These are phyloP conservation scores for Onychostoma macrolepis DNA, from an alignment of 2,113 vertebrate species.

Conservation along the genomic window DNA sequence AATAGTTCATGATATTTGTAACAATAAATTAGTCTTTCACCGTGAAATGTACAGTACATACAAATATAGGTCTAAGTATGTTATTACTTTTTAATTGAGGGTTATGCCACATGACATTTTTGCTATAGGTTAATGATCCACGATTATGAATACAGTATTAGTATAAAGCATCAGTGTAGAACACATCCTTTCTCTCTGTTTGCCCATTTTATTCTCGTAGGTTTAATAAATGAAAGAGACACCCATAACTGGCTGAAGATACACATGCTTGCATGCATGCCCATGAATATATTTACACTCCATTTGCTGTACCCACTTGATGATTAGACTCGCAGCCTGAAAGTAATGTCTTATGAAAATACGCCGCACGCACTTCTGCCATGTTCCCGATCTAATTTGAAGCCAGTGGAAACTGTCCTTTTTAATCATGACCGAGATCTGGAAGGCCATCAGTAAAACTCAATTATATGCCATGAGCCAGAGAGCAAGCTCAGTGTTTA, in stretches of 20 bases:
- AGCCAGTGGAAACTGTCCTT: slow-evolving; percentile 40
- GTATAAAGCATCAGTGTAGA: neutral
- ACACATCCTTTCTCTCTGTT: neutral
- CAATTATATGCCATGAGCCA: slow-evolving; percentile 37
- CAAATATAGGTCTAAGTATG: neutral
- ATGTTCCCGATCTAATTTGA: slow-evolving; percentile 49
- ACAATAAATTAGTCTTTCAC: neutral
- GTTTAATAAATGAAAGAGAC: slow-evolving; percentile 30
- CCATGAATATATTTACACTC: slow-evolving; percentile 47
- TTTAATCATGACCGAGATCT: slow-evolving; percentile 51
- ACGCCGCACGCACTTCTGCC: slow-evolving; percentile 33
- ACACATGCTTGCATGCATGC: neutral
- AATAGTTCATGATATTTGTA: neutral
- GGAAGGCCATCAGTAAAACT: slow-evolving; percentile 48
- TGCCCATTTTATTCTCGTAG: neutral
- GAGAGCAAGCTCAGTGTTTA: slow-evolving; percentile 25
- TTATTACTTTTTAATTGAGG: neutral
- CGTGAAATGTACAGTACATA: neutral
- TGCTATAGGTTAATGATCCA: neutral
- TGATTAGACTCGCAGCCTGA: slow-evolving; percentile 50
- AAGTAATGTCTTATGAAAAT: slow-evolving; percentile 52
- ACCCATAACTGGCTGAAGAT: slow-evolving; percentile 27
- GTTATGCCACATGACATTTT: neutral
- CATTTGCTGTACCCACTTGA: slow-evolving; percentile 38
- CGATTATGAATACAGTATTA: neutral